A percentile compares a stretch with the other conserved stretches of the same genome.
These are phyloP conservation scores for Stenotaenia linearis DNA, from an alignment of 2,888 invertebrate species.

Conservation along the genomic window DNA sequence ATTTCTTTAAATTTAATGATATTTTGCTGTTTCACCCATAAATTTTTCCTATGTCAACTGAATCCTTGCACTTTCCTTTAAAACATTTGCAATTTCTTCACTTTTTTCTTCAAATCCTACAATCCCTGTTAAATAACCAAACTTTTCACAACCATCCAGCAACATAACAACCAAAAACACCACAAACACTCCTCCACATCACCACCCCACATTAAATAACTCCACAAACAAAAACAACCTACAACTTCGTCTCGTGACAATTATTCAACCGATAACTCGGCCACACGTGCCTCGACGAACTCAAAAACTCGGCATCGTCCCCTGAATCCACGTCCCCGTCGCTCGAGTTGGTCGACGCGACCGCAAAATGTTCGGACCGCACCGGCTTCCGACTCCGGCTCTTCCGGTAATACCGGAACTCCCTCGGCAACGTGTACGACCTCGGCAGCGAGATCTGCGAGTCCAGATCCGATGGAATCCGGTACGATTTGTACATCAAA, in stretches of 20 bases:
- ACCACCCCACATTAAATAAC: too few relatives aligned
- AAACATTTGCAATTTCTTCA: too few relatives aligned
- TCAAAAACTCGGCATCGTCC: conserved; percentile 57
- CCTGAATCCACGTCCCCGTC: conserved; percentile 79
- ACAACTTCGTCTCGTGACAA: conserved; percentile 38
- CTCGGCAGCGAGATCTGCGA: conserved; percentile 72
- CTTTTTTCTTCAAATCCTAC: too few relatives aligned
- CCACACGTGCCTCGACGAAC: neutral
- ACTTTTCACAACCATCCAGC: too few relatives aligned
- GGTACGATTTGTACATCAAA: conserved; percentile 50
- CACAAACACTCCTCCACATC: too few relatives aligned
- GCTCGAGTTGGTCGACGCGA: conserved; percentile 77
- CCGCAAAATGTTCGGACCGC: conserved; percentile 59
- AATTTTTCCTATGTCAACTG: too few relatives aligned
- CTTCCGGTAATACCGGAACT: conserved; percentile 73
- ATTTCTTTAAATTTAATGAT: too few relatives aligned
- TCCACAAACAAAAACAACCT: too few relatives aligned
- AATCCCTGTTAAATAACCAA: too few relatives aligned
- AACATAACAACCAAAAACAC: too few relatives aligned
- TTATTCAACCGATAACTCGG: neutral
- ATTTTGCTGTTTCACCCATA: too few relatives aligned
- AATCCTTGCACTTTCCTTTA: too few relatives aligned
- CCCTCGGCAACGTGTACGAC: conserved; percentile 75
- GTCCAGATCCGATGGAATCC: conserved; percentile 66
- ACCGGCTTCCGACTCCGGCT: conserved; percentile 55